Base-by-base conservation (phyloP, 2,113 vertebrate genomes). In the Malurus cyaneus region DNA sequence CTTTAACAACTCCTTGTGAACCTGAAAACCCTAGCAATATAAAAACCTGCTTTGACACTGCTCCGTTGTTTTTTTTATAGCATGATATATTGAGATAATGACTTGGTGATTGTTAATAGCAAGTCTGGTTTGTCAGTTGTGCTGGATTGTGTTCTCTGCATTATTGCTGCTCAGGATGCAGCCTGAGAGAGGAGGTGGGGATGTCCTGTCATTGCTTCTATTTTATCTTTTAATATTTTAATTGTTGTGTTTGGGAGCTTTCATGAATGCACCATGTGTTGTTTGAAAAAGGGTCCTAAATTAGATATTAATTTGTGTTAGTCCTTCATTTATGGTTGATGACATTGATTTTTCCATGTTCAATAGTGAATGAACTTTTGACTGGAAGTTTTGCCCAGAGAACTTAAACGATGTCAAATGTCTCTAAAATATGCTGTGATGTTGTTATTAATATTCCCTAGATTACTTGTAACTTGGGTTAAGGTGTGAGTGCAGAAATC, bases 341-440 rank as follows among this genome's bases (percentile, higher is more conserved):
- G 8, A 41, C 71, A 82, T 77, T 93, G 88, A 89, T 95, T 94
- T 91, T 89, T 95, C 85, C 53, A 0, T 92, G 74, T 80, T 92
- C 76, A 44, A 17, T 96, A 54, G 59, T 66, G 46, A 85, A 59
- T 89, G 80, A 92, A 85, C 66, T 92, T 94, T 31, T 9, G 21
- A 89, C 66, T 77, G 36, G 71, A 84, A 87, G 49, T 65, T 91
- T 83, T 2, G 13, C 47, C 42, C 50, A 69, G 59, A 67, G 86
- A 89, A 46, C 29, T 52, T 46, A 76, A 94, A 71, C 60, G 1
- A 60, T 80, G 74, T 74, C 57, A 67, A n/a, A 82, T 82, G 46
- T 57, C 61, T 93, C 36, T 60, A 76, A 91, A 89, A 61, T 70
- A 47, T 10, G 28, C 59, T 86, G 31, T 90, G 49, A 23, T 81